Evolutionary conservation across 2,797 vertebrate species (phyloP).

Genomic region (Nannoperca australis): DNA sequence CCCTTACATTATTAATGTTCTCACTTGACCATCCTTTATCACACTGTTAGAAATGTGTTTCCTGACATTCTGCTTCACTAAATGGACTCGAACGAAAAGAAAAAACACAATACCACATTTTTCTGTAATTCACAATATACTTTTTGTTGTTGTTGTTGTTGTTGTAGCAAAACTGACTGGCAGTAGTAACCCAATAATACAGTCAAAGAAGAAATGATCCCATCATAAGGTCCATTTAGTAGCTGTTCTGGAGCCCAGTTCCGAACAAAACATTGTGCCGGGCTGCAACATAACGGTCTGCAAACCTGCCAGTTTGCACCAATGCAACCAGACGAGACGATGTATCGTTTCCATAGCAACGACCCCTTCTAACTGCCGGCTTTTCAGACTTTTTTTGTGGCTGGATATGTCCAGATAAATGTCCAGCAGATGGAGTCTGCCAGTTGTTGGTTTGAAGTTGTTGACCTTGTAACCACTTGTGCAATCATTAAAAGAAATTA

Average conservation of each 20-base stretch:
- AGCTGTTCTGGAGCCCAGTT: not conserved
- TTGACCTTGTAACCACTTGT: not conserved
- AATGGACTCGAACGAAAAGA: not conserved
- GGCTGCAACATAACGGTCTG: too few species aligned
- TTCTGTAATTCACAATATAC: not conserved
- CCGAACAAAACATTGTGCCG: too few species aligned
- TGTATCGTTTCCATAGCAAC: too few species aligned
- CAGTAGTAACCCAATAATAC: not conserved
- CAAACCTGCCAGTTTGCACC: too few species aligned
- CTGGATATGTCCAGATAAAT: too few species aligned
- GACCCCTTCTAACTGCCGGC: too few species aligned
- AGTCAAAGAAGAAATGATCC: not conserved
- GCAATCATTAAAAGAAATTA: not conserved
- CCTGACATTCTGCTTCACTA: not conserved
- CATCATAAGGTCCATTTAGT: not conserved
- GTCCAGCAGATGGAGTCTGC: not conserved
- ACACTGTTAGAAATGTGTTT: not conserved
- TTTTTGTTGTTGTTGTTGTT: not conserved
- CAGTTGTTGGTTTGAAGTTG: not conserved
- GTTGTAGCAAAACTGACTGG: not conserved
- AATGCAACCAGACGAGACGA: too few species aligned
- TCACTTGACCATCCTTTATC: not conserved
- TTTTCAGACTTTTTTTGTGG: too few species aligned
- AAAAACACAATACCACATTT: not conserved
- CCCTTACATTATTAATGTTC: not conserved